Evolutionary conservation across 2,888 invertebrate genomes (phyloP), one percentile per base, ranked within the genome.

Genomic region (Trissolcus brochymenae): DNA sequence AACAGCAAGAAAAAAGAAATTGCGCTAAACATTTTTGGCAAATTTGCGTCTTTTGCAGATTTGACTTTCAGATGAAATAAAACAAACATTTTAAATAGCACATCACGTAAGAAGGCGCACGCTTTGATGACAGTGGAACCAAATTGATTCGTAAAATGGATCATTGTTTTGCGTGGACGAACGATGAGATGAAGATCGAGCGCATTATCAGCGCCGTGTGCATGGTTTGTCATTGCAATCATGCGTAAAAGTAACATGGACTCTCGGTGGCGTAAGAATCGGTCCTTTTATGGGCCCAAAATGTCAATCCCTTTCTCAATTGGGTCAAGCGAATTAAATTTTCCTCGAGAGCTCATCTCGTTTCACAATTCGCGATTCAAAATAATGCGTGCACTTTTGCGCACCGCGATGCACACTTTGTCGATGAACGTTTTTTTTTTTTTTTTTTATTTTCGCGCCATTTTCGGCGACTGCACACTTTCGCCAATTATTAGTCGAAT

Each of bases 401-500:
- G 62, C 60, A 61, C 64, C 79, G 79, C 79, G 68, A 46, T 65
- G 55, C 64, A 21, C 55, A n/a, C 60, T 59, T 43, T 43, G 51
- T 16, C 55, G 50, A 40, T 81, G 80, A 81, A 78, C 73, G 79
- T 80, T 81, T 86, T 84, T 85, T 84, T 19, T 41, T 41, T 84
- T 19, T 19, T 81, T 82, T 85, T 84, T 85, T 85, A 81, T 87
- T 85, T 82, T 84, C 84, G 79, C 83, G 82, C 87, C 87, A 86
- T 87, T 87, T 88, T 85, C 83, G 87, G 85, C 85, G 81, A 82
- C 80, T 73, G 74, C 80, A 82, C 83, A 84, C 88, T 88, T 87
- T 87, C 87, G 85, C 87, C 82, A 81, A 83, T 86, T 87, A 86
- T 87, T 87, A 86, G 87, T 86, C 84, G 86, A 85, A 87, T 86